Conservation (phyloP, 1,140 invertebrate species). For the Phortica variegata region DNA sequence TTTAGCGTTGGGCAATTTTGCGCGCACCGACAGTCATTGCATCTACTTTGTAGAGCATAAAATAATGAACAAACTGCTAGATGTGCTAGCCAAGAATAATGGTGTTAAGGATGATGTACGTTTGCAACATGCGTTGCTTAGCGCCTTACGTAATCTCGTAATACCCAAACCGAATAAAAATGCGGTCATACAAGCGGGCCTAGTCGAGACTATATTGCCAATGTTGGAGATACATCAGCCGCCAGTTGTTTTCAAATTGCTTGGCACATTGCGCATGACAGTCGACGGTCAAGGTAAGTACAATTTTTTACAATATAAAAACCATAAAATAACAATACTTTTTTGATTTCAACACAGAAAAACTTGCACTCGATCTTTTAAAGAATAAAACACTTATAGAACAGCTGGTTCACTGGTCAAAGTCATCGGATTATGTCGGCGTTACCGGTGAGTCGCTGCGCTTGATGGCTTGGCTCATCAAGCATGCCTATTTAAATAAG, state of each 20-base stretch:
- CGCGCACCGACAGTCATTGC: slow-evolving; percentile 81
- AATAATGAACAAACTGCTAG: slow-evolving; percentile 73
- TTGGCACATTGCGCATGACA: slow-evolving; percentile 83
- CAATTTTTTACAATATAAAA: slow-evolving; percentile 34
- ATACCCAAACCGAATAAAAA: slow-evolving; percentile 79
- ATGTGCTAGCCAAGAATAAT: slow-evolving; percentile 62
- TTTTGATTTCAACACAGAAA: too few species aligned
- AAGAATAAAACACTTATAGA: slow-evolving; percentile 50
- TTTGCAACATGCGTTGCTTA: slow-evolving; percentile 79
- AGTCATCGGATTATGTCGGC: slow-evolving; percentile 76
- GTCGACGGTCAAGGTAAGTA: slow-evolving; percentile 72
- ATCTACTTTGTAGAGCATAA: slow-evolving; percentile 77
- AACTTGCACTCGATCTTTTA: slow-evolving; percentile 44
- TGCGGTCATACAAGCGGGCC: slow-evolving; percentile 69
- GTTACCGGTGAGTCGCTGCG: slow-evolving; percentile 83
- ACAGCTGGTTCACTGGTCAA: slow-evolving; percentile 75
- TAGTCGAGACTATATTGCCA: slow-evolving; percentile 72
- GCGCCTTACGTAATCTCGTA: slow-evolving; percentile 78
- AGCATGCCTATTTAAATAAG: slow-evolving; percentile 64
- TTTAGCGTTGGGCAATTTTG: slow-evolving; percentile 86
- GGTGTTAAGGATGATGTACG: slow-evolving; percentile 66
- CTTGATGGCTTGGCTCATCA: slow-evolving; percentile 78
- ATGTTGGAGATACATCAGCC: slow-evolving; percentile 73
- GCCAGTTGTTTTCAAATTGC: slow-evolving; percentile 81
- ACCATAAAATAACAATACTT: too few species aligned